A percentile compares a stretch with the other conserved stretches of the same genome.
phyloP scores from a whole-genome alignment of 2,888 invertebrate species.

The Alsophila aescularia region DNA sequence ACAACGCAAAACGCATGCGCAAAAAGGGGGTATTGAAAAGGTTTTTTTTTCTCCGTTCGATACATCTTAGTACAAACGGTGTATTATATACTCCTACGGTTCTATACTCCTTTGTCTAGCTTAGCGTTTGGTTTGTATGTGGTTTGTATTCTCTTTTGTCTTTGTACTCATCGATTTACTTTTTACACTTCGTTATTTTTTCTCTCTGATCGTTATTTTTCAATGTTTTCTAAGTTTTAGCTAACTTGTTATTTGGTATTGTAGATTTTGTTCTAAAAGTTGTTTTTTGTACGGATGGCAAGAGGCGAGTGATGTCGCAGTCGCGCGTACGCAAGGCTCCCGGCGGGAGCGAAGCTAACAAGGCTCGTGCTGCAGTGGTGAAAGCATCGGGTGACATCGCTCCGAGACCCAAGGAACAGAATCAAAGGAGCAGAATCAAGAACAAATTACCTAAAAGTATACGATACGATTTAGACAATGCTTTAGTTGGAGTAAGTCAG shows the following conservation, averaged over 20 bases:
- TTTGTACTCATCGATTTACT: conserved; percentile 56
- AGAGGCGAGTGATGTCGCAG: conserved; percentile 51
- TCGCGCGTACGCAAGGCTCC: conserved; percentile 45
- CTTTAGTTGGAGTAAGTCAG: conserved; percentile 69
- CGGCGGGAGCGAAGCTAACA: conserved; percentile 27
- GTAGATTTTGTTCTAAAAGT: conserved; percentile 22
- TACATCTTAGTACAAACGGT: no score
- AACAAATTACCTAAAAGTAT: conserved; percentile 65
- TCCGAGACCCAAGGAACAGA: conserved; percentile 35
- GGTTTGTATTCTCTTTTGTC: no score
- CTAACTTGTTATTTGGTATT: conserved; percentile 37
- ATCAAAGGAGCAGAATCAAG: conserved; percentile 51
- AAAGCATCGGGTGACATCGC: conserved; percentile 44
- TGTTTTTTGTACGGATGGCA: conserved; percentile 36
- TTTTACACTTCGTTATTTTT: conserved; percentile 56
- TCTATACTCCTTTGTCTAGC: no score
- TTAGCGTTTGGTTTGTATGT: no score
- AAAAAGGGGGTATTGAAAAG: no score
- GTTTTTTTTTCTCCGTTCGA: no score
- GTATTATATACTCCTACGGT: no score
- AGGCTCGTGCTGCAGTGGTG: conserved; percentile 31
- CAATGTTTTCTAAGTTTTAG: conserved; percentile 49
- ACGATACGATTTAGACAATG: conserved; percentile 73
- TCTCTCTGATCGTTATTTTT: conserved; percentile 56
- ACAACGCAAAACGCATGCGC: no score